Evolutionary conservation across 92 coral and sea anemone genomes (phyloP).

Genomic region (Phenganax subtilis): DNA sequence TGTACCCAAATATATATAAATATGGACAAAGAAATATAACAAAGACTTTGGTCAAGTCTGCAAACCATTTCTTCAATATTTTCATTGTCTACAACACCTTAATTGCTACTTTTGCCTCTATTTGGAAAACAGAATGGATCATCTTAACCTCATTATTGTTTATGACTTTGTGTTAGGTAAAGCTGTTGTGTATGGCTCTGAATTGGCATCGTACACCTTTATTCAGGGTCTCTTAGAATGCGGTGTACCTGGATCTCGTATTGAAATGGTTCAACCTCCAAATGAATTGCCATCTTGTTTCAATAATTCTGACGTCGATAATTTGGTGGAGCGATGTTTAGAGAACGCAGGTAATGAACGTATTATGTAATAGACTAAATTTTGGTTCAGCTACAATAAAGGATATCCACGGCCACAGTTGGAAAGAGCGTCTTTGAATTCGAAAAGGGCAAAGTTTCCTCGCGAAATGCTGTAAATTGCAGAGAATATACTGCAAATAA

Average conservation of each 20-base stretch:
- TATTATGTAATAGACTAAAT: background rate
- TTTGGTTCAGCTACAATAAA: background rate
- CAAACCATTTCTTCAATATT: no score
- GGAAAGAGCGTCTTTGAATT: no score
- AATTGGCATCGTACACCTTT: conserved; percentile 75
- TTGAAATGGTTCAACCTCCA: conserved; percentile 88
- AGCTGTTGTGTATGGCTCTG: conserved; percentile 83
- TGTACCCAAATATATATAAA: no score
- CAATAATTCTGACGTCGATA: conserved; percentile 84
- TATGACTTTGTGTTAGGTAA: conserved; percentile 49
- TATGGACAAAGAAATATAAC: no score
- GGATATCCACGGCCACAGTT: background rate
- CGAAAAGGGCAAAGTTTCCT: background rate
- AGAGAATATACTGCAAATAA: no score
- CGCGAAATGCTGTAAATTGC: background rate
- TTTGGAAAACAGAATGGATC: no score
- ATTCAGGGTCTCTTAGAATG: conserved; percentile 64
- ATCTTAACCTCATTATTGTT: no score
- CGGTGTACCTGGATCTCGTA: conserved; percentile 70
- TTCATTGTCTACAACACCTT: no score
- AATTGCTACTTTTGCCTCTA: background rate
- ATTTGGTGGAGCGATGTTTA: conserved; percentile 60
- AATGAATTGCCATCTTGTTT: conserved; percentile 73
- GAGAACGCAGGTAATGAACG: conserved; percentile 43
- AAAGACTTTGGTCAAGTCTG: background rate